Evolutionary conservation across 37 sponge, comb jelly and placozoan species (phyloP).

Genomic region (Aplysina aerophoba): DNA sequence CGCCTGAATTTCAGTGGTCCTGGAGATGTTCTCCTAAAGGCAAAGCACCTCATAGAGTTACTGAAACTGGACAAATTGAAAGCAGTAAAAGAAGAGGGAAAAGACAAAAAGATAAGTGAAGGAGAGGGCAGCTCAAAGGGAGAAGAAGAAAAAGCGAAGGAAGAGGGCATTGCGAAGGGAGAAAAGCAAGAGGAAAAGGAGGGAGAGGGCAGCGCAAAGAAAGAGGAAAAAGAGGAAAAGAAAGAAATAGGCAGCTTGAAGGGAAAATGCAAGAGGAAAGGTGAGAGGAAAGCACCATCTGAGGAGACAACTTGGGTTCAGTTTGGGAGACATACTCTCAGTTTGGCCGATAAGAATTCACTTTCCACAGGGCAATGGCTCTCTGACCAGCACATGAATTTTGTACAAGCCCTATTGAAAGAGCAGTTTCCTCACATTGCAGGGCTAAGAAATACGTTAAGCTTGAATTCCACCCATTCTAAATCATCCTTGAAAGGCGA

Average conservation of each 20-base stretch:
- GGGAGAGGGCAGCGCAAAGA: neutral
- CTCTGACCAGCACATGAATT: neutral
- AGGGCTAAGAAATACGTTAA: neutral
- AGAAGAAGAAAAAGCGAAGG: neutral
- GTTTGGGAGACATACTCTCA: neutral
- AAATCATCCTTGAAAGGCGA: neutral
- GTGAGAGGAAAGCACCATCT: too few species aligned
- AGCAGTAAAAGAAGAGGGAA: too few species aligned
- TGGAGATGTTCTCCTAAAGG: neutral
- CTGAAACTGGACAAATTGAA: neutral
- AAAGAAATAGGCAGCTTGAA: neutral
- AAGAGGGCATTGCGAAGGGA: neutral
- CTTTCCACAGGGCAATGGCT: neutral
- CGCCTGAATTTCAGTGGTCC: neutral
- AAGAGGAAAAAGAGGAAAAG: too few species aligned
- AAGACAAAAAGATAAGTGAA: too few species aligned
- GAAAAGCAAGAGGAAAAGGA: neutral
- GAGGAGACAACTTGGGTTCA: neutral
- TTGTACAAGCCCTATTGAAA: constrained; percentile 11
- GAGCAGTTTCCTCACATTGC: constrained; percentile 2
- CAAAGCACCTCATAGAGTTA: neutral
- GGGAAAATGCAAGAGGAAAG: neutral
- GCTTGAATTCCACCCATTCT: neutral
- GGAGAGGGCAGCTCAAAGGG: neutral
- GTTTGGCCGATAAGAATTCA: neutral